Evolutionary conservation across 2,888 invertebrate genomes (phyloP).

Genomic region (Melieria picta): DNA sequence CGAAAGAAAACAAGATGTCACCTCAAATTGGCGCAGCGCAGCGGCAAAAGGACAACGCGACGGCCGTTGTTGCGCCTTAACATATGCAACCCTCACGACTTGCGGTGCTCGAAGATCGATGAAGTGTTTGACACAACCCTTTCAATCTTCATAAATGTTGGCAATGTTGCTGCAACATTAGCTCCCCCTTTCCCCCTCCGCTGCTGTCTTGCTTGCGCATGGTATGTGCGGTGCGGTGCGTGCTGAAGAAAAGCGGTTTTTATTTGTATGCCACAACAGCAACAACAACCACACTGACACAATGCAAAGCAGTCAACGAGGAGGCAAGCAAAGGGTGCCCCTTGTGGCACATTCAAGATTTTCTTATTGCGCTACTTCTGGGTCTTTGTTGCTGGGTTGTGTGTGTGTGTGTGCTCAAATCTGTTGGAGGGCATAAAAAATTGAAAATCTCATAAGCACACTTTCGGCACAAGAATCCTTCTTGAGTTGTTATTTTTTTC

Average conservation of each 20-base stretch:
- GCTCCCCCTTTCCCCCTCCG: neutral
- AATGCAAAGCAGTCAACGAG: too few relatives aligned
- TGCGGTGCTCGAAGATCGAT: constrained; percentile 5
- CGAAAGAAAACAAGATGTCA: constrained; percentile 39
- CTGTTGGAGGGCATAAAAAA: constrained; percentile 53
- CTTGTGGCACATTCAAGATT: neutral
- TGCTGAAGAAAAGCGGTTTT: too few relatives aligned
- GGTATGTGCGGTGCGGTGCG: too few relatives aligned
- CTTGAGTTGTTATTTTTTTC: too few relatives aligned
- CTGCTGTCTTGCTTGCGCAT: too few relatives aligned
- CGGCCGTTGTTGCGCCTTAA: neutral
- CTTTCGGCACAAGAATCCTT: constrained; percentile 50
- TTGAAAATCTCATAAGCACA: constrained; percentile 61
- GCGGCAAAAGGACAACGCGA: neutral
- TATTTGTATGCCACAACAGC: too few relatives aligned
- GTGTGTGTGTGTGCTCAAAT: constrained; percentile 5
- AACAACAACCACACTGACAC: too few relatives aligned
- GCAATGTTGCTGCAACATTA: neutral
- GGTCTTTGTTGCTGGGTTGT: constrained; percentile 1
- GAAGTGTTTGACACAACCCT: neutral
- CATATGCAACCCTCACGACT: neutral
- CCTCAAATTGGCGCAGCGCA: constrained; percentile 7
- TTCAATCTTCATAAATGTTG: neutral
- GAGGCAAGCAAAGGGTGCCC: neutral
- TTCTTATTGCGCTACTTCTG: constrained; percentile 11